Evolutionary conservation across 2,797 vertebrate species (phyloP).

Genomic region (Gymnopithys bicolor): DNA sequence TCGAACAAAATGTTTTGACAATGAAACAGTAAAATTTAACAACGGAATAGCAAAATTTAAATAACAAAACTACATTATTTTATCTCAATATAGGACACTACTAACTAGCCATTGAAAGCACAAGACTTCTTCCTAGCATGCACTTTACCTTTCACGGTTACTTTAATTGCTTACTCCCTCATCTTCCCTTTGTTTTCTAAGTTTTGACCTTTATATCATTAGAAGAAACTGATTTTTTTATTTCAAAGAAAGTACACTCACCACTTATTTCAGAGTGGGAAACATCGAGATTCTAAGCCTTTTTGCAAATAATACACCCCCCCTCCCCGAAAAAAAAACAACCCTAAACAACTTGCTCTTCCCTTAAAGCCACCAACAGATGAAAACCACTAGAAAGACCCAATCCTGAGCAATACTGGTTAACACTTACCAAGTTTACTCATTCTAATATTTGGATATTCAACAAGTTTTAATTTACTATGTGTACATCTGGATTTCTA

Average conservation of each 20-base stretch:
- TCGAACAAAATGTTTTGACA: not conserved
- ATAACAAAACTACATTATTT: not conserved
- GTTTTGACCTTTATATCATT: not conserved
- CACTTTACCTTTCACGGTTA: not conserved
- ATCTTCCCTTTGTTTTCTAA: not conserved
- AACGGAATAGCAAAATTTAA: not conserved
- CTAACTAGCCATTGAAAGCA: not conserved
- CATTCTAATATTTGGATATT: not conserved
- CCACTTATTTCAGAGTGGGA: not conserved
- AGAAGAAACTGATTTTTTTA: not conserved
- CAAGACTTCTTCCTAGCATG: accelerated
- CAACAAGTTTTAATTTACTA: not conserved
- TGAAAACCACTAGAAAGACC: not conserved
- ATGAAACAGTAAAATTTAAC: not conserved
- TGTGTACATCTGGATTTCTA: not conserved
- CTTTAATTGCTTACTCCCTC: not conserved
- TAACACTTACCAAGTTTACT: not conserved
- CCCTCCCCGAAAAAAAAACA: not conserved
- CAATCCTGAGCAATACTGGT: not conserved
- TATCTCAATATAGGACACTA: not conserved
- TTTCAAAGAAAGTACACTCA: not conserved
- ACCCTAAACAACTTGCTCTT: not conserved
- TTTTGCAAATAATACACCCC: not conserved
- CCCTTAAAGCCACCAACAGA: not conserved
- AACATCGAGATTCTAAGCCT: not conserved